Evolutionary conservation across 2,797 vertebrate genomes (phyloP).

Genomic region (Gallinago nigripennis): DNA sequence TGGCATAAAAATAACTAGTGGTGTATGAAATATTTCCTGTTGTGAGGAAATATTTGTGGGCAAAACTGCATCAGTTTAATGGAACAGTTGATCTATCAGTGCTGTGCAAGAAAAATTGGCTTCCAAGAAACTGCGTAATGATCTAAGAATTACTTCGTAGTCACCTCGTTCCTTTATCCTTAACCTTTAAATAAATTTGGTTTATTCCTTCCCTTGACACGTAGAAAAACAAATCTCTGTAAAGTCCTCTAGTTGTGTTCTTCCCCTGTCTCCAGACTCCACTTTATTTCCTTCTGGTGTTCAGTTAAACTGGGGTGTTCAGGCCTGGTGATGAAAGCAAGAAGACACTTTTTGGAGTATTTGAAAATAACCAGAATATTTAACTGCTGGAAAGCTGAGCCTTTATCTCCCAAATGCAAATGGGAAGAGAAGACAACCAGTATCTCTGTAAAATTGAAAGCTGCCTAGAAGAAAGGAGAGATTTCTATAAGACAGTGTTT

Average conservation of each 20-base stretch:
- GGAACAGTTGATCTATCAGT: neutral
- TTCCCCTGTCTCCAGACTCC: neutral
- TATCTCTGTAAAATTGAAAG: neutral
- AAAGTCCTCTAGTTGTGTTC: neutral
- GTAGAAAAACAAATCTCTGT: neutral
- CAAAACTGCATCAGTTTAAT: neutral
- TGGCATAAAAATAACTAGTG: neutral
- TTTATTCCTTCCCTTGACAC: neutral
- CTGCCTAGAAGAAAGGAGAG: neutral
- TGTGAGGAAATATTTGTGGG: neutral
- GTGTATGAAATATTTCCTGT: neutral
- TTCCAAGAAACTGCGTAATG: neutral
- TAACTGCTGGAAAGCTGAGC: neutral
- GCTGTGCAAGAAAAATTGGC: neutral
- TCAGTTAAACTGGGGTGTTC: neutral
- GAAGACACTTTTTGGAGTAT: neutral
- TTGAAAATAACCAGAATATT: neutral
- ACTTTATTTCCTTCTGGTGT: neutral
- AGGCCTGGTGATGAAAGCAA: neutral
- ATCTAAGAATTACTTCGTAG: conserved; percentile 14
- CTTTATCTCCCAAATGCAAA: neutral
- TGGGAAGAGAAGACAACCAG: neutral
- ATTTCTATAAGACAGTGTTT: neutral
- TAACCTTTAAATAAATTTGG: neutral
- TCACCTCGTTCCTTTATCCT: conserved; percentile 3